Base-by-base conservation (phyloP, 1,140 invertebrate genomes). In the Branchinecta lindahli region DNA sequence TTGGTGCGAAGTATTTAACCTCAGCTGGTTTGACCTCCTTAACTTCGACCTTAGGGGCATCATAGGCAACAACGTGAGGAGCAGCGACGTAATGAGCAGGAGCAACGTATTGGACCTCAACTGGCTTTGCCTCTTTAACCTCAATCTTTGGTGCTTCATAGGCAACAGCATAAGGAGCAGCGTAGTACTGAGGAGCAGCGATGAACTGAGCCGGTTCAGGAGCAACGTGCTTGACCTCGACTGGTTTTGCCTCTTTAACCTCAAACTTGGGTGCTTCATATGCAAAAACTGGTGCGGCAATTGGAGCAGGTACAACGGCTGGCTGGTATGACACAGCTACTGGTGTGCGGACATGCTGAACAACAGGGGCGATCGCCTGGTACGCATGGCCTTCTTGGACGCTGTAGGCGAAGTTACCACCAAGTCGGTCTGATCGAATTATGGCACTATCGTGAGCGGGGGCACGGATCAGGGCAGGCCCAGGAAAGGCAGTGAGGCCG, bases 361-460 rank as follows among this genome's bases (percentile, higher is more conserved):
- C 74, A 67, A 82, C 74, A 47, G 82, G 82, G 68, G 75, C 75
- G 72, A 81, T 73, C 21, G 78, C 77, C 66, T 79, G 77, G 75
- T 83, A 83, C 18, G 82, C 82, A 73, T 83, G 82, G 66, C 78
- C 79, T 74, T 84, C 82, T 70, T 80, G 76, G 70, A 80, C 78
- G 71, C 78, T 80, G 77, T 84, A 84, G 45, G 82, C 81, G 75
- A 84, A 84, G 79, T 83, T 83, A 68, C 82, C 80, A 10, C 82
- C 82, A 33, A 83, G 73, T 8, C 82, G 75, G 73, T 83, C 80
- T 44, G 77, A 79, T 72, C 81, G 77, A 75, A 84, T 81, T 72
- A 82, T 77, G 68, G 83, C 83, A 67, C 78, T 81, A 76, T 84
- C 82, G 70, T 80, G 76, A 71, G 75, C 75, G 8, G 82, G 83